Evolutionary conservation across 2,113 vertebrate genomes (phyloP), one percentile per base, ranked within the genome.

Genomic region (Oreochromis aureus): DNA sequence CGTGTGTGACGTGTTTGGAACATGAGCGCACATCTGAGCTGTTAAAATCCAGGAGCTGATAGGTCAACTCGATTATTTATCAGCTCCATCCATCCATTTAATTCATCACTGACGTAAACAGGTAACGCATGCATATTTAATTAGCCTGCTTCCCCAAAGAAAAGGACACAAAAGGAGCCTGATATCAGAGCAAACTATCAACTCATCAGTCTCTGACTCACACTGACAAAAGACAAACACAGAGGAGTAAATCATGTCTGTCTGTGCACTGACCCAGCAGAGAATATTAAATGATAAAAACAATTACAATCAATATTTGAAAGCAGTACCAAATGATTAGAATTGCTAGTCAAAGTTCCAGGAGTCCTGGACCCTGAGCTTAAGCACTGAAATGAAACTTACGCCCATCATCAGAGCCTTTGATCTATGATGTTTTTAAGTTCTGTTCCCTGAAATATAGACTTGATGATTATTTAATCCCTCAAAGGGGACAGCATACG

Each of bases 51-150:
- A 44, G 39, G 66, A 71, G 34, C 63, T 39, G 63, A 13, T 69
- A 15, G 32, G 19, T 41, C 36, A 73, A 2, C 61, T 39, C 34
- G 34, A 69, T 22, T n/a, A n/a, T 39, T 73, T 44, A 73, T 24
- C 39, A 6, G 66, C 66, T 73, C 66, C 39, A 0, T 46, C n/a
- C 39, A 71, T 1, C 39, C 66, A 0, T 73, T 46, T 48, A 48
- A 18, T 1, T 41, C 4, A 8, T 73, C 41, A 1, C 9, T 48
- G 22, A 73, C 0, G 9, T 48, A 73, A 73, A 0, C 10, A 0
- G 22, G 39, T 46, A 73, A 27, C 1, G 0, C 5, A 1, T 2
- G 69, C 9, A 48, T 73, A 30, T 73, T 46, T 18, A 73, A 46
- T 18, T 27, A 48, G 19, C 19, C 11, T 22, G 34, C 63, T 41